Percentiles rank a stretch among this genome's conserved stretches.
Evolutionary conservation across 2,113 vertebrate species (phyloP).

Genomic region (Pteropus alecto): DNA sequence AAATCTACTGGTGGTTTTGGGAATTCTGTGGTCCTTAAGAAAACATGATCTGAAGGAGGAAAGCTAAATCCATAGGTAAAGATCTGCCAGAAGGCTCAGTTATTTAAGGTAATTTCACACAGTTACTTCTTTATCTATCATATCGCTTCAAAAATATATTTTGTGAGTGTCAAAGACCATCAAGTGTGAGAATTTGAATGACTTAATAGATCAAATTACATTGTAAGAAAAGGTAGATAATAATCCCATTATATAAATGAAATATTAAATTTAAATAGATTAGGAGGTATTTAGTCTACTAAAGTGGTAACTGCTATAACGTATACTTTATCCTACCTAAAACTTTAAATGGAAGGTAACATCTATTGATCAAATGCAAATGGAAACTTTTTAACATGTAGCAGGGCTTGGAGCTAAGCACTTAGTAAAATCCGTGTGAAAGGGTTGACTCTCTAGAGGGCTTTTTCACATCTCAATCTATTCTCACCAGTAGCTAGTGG

Average conservation of each 20-base stretch:
- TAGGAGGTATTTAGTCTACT: not conserved
- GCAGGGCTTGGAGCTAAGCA: not conserved
- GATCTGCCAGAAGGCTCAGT: not conserved
- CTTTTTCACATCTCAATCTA: not conserved
- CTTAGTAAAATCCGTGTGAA: not conserved
- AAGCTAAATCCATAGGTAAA: not conserved
- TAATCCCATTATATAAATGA: not conserved
- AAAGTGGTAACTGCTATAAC: not conserved
- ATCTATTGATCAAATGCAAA: not conserved
- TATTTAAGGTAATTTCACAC: not conserved
- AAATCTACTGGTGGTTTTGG: not conserved
- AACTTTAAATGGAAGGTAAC: not conserved
- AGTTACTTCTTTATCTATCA: not conserved
- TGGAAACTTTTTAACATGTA: not conserved
- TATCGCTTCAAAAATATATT: not conserved
- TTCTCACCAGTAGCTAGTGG: not conserved
- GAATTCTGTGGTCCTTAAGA: not conserved
- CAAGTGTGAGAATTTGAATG: not conserved
- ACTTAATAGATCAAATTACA: not conserved
- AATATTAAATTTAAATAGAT: not conserved
- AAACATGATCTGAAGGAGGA: not conserved
- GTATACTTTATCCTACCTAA: not conserved
- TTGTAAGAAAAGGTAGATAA: not conserved
- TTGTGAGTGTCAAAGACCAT: not conserved
- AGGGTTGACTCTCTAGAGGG: not conserved